Base-by-base conservation (phyloP, 2,113 vertebrate species). In the Leptobrachium ailaonicum region DNA sequence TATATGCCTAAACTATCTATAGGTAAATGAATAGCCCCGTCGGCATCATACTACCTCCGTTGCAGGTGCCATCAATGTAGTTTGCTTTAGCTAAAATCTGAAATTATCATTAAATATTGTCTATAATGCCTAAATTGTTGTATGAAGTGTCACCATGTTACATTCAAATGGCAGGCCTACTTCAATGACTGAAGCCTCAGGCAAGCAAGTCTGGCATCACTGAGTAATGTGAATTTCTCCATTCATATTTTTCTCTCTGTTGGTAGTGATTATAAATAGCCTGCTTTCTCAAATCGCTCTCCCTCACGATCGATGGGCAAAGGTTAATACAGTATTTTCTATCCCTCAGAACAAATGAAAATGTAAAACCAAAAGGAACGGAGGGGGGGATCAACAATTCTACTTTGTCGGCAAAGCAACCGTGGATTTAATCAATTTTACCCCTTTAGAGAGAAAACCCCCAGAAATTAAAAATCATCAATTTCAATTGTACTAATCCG, bases 401-500 rank as follows among this genome's bases (percentile, higher is more conserved):
- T 32, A 3, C 62, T 66, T 12, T 72, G 40, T n/a, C 69, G 14
- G 40, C 45, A 47, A 10, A 43, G 40, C 44, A 66, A 60, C 69
- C 60, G 13, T 58, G 44, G 53, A 53, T 72, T n/a, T 47, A 79
- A 73, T 79, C 32, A 72, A 79, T 79, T 73, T 11, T 50, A 6
- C 67, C 70, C 77, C 64, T 64, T 63, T 66, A 6, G 20, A 70
- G 47, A 20, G n/a, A 47, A 41, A 69, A 66, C 53, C 47, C 6
- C 41, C 41, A 12, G 41, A 41, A 68, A 76, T 54, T 32, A 73
- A 77, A 69, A 45, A 77, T 77, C 66, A 77, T 77, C 75, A 77
- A 69, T 77, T 77, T 77, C 75, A 77, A 77, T 77, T 77, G 66
- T 77, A 54, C 53, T 70, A 77, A 77, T 77, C 76, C 53, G 66